Base-by-base conservation (phyloP, 23 tunicate species). In the Diplosoma virens region DNA sequence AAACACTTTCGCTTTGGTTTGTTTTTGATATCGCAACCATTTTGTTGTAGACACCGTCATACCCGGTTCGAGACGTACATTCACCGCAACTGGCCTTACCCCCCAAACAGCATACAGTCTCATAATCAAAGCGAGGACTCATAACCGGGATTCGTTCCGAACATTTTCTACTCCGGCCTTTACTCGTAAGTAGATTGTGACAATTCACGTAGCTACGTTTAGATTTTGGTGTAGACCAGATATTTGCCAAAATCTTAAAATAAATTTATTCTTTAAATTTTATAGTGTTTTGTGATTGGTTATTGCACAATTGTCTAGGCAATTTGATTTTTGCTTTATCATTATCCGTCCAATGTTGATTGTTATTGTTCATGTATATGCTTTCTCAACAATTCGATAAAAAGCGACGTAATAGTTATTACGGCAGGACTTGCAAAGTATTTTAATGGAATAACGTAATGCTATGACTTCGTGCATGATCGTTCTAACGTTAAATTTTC, bases 91-190 rank as follows among this genome's bases (percentile, higher is more conserved):
- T 4, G 64, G 55, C 16, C 80, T 83, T 20, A 31, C 52, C 26
- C 87, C 87, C 9, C 55, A 75, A 66, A 75, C 69, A 7, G 36
- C 56, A 5, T 83, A 83, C 81, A 83, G 73, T 4, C 33, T 75
- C 50, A 50, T 63, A 14, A 36, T 83, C n/a, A 75, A 47, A 32
- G 81, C 81, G 0, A 75, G 36, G 33, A 33, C 76, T 3, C 55
- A 65, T 0, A 67, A 80, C 3, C 41, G 63, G 24, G 58, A 83
- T 17, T 83, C 87, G 3, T 26, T 18, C 1, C 30, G 37, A 33
- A 37, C 36, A 2, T 25, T 45, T 3, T 29, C 80, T 25, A 50
- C 31, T 11, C 87, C 87, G 1, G 46, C 48, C 27, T 56, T 48
- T 0, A 83, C 87, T 26, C 23, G 83, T 78, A 65, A 64, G 83